Evolutionary conservation across 2,797 vertebrate species (phyloP).

Genomic region (Poecilia picta): DNA sequence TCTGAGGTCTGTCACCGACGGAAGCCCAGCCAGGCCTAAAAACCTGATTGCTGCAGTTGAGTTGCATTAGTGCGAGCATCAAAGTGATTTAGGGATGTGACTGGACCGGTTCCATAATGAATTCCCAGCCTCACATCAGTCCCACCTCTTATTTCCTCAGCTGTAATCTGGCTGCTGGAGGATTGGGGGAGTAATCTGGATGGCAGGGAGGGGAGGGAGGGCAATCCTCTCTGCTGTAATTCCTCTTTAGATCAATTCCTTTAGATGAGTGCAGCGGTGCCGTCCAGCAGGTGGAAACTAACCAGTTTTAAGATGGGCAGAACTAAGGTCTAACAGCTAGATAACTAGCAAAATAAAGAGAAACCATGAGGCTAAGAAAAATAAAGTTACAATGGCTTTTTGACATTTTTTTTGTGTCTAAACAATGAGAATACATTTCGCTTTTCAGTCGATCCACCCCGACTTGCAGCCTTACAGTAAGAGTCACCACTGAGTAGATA

Average conservation of each 20-base stretch:
- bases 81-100: constrained; percentile 43
- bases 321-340: background rate
- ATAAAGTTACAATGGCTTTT: background rate
- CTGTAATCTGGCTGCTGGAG: constrained; percentile 69
- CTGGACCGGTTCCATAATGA: constrained; percentile 68
- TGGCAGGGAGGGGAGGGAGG: constrained; percentile 12
- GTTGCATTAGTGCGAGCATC: constrained; percentile 28
- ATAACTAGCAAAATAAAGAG: background rate
- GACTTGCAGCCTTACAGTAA: no score
- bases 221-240: constrained; percentile 50
- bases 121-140: constrained; percentile 61
- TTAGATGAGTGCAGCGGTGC: background rate
- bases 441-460: no score
- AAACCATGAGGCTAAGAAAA: background rate
- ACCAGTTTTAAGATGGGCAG: background rate
- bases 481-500: background rate
- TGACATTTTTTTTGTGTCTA: background rate
- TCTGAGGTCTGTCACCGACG: background rate
- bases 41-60: constrained; percentile 31
- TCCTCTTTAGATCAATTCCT: constrained; percentile 35
- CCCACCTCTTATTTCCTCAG: constrained; percentile 67
- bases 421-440: background rate
- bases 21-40: constrained; percentile 18
- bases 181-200: constrained; percentile 73
- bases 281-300: background rate